Base-by-base conservation (phyloP, 2,888 invertebrate species). In the Sclerodermus sp. region DNA sequence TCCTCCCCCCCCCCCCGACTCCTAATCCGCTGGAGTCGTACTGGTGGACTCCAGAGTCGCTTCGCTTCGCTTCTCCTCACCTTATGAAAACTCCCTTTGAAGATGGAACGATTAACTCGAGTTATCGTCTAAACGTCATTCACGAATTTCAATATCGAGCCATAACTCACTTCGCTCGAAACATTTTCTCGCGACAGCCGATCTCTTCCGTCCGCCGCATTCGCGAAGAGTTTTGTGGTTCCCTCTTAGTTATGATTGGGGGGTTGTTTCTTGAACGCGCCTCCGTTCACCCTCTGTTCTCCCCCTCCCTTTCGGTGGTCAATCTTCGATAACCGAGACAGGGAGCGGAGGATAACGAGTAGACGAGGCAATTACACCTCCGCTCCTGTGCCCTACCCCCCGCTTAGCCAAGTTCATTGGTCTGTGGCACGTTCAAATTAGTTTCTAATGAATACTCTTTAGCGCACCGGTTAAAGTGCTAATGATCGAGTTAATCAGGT, bases 11-110 rank as follows among this genome's bases (percentile, higher is more conserved):
- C 6, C 30, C 38, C 13, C 45, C 39, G 47, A 37, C 43, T 46
- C 41, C 55, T 58, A 62, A 62, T 60, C 51, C 55, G 51, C 44
- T 55, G 44, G n/a, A 34, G 44, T 41, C 45, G 53, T 43, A 48
- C 58, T 58, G 50, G n/a, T n/a, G n/a, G n/a, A n/a, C n/a, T n/a
- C n/a, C n/a, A n/a, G n/a, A n/a, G n/a, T n/a, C n/a, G n/a, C n/a
- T n/a, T n/a, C n/a, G n/a, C n/a, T n/a, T 52, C 47, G 43, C 34
- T 34, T n/a, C 10, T 34, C 12, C 13, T 34, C 34, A 34, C 34
- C 34, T 34, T 34, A 34, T 34, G 10, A 34, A 34, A 30, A n/a
- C n/a, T n/a, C n/a, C n/a, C n/a, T 8, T 23, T 23, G 8, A 23
- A 8, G 4, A 23, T 23, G 4, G 4, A 23, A 23, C 8, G 23